Conservation (phyloP, 2,888 invertebrate species). For the Electrophaes corylata region DNA sequence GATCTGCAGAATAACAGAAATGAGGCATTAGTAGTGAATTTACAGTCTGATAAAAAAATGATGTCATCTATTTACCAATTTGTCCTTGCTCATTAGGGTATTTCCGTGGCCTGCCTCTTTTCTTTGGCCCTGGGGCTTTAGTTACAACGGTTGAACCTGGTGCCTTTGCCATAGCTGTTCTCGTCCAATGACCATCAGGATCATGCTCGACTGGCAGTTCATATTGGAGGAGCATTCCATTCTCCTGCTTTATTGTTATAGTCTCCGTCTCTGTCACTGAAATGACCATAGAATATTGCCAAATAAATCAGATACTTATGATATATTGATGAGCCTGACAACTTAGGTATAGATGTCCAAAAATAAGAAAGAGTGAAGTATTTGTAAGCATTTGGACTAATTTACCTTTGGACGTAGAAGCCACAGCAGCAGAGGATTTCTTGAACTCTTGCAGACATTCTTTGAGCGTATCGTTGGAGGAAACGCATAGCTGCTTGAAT, state of each 20-base stretch:
- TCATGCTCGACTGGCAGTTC: constrained; percentile 80
- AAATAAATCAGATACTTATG: neutral
- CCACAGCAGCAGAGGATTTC: constrained; percentile 68
- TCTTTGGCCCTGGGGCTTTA: constrained; percentile 70
- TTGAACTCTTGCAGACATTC: constrained; percentile 79
- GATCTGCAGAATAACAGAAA: no score
- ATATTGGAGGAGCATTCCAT: constrained; percentile 77
- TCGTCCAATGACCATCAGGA: constrained; percentile 68
- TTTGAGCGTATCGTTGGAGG: constrained; percentile 77
- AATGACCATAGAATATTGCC: constrained; percentile 17
- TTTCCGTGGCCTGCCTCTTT: constrained; percentile 76
- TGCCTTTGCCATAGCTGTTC: constrained; percentile 58
- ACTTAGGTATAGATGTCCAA: no score
- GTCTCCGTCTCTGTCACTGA: constrained; percentile 71
- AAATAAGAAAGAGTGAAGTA: no score
- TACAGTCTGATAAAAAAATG: no score
- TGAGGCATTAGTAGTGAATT: no score
- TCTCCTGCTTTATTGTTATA: constrained; percentile 82
- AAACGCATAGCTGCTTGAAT: constrained; percentile 78
- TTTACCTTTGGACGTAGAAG: constrained; percentile 60
- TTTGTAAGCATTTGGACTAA: neutral
- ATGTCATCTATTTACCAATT: constrained; percentile 56
- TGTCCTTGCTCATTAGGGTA: constrained; percentile 79
- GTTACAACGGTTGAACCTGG: constrained; percentile 65
- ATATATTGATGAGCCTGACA: no score